Evolutionary conservation across 2,888 invertebrate species (phyloP).

Genomic region (Hemistola chrysoprasaria): DNA sequence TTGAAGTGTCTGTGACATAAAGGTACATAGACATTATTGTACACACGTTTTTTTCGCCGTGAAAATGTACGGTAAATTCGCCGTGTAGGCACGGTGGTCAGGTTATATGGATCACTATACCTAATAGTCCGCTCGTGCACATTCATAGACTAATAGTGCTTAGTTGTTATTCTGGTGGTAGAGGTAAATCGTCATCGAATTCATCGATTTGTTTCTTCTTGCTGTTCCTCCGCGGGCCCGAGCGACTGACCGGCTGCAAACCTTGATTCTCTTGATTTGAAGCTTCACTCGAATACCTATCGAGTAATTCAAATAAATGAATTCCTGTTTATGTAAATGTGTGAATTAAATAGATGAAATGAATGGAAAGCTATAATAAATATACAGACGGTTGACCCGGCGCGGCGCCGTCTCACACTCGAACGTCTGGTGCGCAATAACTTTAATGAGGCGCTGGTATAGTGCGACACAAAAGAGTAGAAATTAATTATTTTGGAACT

Average conservation of each 20-base stretch:
- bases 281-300: conserved; percentile 37
- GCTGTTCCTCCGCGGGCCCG: conserved; percentile 41
- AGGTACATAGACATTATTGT: no score
- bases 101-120: no score
- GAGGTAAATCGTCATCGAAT: conserved; percentile 69
- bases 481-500: no score
- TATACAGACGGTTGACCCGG: conserved; percentile 58
- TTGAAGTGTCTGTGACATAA: no score
- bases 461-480: no score
- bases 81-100: no score
- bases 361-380: conserved; percentile 57
- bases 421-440: conserved; percentile 46
- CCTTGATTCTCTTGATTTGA: conserved; percentile 43
- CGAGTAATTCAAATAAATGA: conserved; percentile 12
- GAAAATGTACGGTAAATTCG: no score
- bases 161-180: conserved; percentile 62
- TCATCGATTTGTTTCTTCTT: conserved; percentile 58
- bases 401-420: conserved; percentile 33
- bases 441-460: conserved; percentile 21
- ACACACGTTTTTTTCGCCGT: no score
- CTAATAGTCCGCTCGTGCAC: no score
- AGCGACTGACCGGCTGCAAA: conserved; percentile 46
- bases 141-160: no score
- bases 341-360: conserved; percentile 47
- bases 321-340: conserved; percentile 35